phyloP scores from a whole-genome alignment of 2,888 invertebrate genomes.

The Coelinius sp. region DNA sequence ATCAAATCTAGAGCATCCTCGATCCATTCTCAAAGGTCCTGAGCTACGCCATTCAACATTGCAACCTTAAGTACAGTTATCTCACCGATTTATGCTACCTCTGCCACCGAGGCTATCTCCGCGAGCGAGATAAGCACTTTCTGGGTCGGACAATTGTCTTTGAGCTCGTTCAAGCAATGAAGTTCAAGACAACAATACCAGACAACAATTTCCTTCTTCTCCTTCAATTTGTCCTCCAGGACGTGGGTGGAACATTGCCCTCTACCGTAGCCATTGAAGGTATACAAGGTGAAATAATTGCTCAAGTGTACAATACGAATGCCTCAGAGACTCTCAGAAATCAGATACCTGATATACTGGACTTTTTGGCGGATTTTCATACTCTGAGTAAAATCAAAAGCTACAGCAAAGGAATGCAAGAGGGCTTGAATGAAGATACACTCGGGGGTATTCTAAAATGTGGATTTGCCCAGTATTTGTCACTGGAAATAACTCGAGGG shows the following conservation, averaged over 20 bases:
- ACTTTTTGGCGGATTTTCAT: constrained; percentile 96
- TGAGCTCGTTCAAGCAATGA: constrained; percentile 94
- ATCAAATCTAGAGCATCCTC: constrained; percentile 81
- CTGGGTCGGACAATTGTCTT: constrained; percentile 92
- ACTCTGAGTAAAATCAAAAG: constrained; percentile 96
- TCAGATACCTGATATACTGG: constrained; percentile 92
- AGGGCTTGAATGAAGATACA: constrained; percentile 93
- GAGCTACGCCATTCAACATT: constrained; percentile 92
- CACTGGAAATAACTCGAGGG: constrained; percentile 93
- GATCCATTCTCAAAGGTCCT: constrained; percentile 97
- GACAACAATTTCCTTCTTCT: constrained; percentile 95
- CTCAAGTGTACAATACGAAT: constrained; percentile 81
- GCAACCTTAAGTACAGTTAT: constrained; percentile 82
- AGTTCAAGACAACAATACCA: constrained; percentile 94
- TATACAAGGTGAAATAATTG: constrained; percentile 63
- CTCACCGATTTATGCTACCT: constrained; percentile 91
- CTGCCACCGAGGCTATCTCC: constrained; percentile 88
- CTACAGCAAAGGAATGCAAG: constrained; percentile 79
- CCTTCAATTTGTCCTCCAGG: constrained; percentile 90
- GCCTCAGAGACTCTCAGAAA: constrained; percentile 95
- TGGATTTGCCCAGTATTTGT: constrained; percentile 92
- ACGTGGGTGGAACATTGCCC: constrained; percentile 90
- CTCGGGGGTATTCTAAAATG: constrained; percentile 97
- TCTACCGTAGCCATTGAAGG: constrained; percentile 80
- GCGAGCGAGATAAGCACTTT: constrained; percentile 95